Base-by-base conservation (phyloP, 2,888 invertebrate genomes). In the Cordilura impudica region DNA sequence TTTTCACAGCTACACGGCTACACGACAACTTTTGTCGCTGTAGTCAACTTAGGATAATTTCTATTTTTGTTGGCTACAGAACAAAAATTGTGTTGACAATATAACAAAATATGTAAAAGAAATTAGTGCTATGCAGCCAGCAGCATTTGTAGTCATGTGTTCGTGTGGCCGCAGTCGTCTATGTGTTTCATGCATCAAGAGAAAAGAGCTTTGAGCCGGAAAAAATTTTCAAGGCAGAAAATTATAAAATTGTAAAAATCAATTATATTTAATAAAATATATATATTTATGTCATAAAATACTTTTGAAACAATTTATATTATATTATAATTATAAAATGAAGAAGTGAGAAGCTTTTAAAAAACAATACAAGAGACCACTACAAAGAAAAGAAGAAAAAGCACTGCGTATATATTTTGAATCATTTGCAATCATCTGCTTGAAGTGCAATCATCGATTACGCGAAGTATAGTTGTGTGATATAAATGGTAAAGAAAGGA, bases 351-450 rank as follows among this genome's bases (percentile, higher is more conserved):
- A 66, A 60, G 18, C 23, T 60, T 1, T 3, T 21, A 14, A 4
- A 45, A 60, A 26, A 39, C 49, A 35, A 51, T 31, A 51, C n/a
- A 45, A 65, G 65, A 69, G 23, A 23, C n/a, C 21, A 29, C 35
- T 31, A 12, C 10, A 19, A 73, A 58, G 63, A 61, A 39, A 53
- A 73, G 23, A 65, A 35, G 21, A 60, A 49, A 61, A 73, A 72
- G 72, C 61, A 70, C 73, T 70, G 53, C 63, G 72, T 60, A 74
- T 43, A 73, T 29, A 67, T 26, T 67, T 74, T 75, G 71, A 71
- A 72, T 79, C 79, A 79, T 75, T 79, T 58, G 63, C 71, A 72
- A 79, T 71, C 56, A 56, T 61, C 35, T 63, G 58, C 73, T 69
- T 67, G 71, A 79, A 75, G 79, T 75, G 79, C 79, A 78, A 78